These are phyloP conservation scores for Sphyrna mokarran DNA, from an alignment of 2,113 vertebrate species.

Conservation along the genomic window DNA sequence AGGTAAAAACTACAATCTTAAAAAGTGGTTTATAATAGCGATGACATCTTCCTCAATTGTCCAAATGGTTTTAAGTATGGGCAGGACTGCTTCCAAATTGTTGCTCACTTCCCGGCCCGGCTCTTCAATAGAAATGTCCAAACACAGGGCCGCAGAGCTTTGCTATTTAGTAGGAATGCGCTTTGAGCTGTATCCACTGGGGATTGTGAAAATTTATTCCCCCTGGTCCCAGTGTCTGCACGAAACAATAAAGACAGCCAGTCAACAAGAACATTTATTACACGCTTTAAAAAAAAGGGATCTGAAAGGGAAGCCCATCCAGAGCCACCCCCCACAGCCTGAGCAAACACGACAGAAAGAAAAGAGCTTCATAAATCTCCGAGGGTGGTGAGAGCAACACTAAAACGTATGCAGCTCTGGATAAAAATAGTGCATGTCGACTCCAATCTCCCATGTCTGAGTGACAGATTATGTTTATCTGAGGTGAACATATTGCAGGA, in stretches of 20 bases:
- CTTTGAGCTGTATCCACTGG: not conserved
- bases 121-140: slow-evolving; percentile 6
- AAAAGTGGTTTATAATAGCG: not conserved
- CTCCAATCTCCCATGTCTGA: not conserved
- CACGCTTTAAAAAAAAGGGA: too few relatives aligned
- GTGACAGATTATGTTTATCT: slow-evolving; percentile 25
- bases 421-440: not conserved
- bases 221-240: not conserved
- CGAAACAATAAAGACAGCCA: not conserved
- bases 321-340: not conserved
- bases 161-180: not conserved
- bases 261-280: not conserved
- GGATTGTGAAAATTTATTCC: not conserved
- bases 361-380: not conserved
- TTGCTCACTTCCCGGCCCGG: not conserved
- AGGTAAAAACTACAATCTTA: not conserved
- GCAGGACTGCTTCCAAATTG: not conserved
- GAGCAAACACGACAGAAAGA: not conserved
- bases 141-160: not conserved
- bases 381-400: not conserved
- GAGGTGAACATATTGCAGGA: slow-evolving; percentile 21
- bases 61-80: not conserved
- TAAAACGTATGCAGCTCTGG: not conserved
- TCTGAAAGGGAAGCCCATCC: not conserved
- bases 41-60: not conserved